A percentile compares a stretch with the other conserved stretches of the same genome.
Conservation (phyloP, 2,888 invertebrate species). For the Clitarchus hookeri region DNA sequence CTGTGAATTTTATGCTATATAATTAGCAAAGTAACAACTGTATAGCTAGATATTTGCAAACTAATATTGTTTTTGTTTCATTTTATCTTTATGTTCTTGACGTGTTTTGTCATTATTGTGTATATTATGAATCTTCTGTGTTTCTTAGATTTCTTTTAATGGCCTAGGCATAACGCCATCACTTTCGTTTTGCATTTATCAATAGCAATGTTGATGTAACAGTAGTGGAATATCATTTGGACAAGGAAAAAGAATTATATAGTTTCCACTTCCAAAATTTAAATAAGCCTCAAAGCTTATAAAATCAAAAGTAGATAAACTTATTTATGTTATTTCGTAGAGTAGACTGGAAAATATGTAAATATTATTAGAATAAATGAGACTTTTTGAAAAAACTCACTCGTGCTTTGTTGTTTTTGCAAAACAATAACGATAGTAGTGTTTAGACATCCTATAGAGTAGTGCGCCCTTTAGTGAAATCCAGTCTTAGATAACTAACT, state of each 20-base stretch:
- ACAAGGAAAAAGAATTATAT: slow-evolving; percentile 3
- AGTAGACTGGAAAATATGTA: slow-evolving; percentile 34
- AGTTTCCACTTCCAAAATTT: slow-evolving; percentile 6
- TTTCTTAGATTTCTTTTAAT: slow-evolving; percentile 9
- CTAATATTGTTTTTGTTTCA: slow-evolving; percentile 37
- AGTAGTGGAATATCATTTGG: slow-evolving; percentile 4
- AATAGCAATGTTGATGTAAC: slow-evolving; percentile 26
- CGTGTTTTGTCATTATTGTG: slow-evolving; percentile 14
- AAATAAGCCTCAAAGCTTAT: background rate
- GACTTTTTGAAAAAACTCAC: slow-evolving; percentile 40
- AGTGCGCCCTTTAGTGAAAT: slow-evolving; percentile 16
- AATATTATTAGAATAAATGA: slow-evolving; percentile 41
- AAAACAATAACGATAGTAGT: slow-evolving; percentile 29
- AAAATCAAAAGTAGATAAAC: background rate
- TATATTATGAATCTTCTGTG: slow-evolving; percentile 28
- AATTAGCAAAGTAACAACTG: slow-evolving; percentile 32
- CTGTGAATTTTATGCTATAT: slow-evolving; percentile 31
- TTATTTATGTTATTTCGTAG: background rate
- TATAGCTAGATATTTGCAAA: slow-evolving; percentile 39
- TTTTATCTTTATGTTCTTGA: slow-evolving; percentile 19
- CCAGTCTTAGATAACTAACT: slow-evolving; percentile 25
- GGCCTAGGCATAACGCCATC: background rate
- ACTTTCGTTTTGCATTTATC: background rate
- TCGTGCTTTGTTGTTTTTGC: slow-evolving; percentile 41
- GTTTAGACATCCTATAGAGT: slow-evolving; percentile 33